These are phyloP conservation scores for Mythimna vitellina DNA, from an alignment of 2,888 invertebrate species.

Conservation along the genomic window DNA sequence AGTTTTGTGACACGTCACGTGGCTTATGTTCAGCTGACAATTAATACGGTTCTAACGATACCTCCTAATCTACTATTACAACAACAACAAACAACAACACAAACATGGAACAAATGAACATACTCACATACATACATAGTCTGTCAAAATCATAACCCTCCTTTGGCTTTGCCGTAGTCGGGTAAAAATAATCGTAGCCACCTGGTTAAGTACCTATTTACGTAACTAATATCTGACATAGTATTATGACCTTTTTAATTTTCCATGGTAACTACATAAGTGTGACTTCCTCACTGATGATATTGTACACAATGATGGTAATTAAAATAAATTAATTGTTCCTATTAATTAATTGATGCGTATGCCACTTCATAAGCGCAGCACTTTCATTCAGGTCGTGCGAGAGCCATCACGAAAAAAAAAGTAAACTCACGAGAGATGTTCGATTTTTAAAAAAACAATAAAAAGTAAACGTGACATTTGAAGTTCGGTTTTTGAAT, in stretches of 20 bases:
- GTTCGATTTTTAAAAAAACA: conserved; percentile 18
- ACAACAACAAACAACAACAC: too few species aligned
- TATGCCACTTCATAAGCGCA: conserved; percentile 26
- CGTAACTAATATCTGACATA: conserved; percentile 26
- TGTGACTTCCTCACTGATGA: conserved; percentile 69
- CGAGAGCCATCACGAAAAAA: conserved; percentile 54
- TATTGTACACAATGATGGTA: conserved; percentile 67
- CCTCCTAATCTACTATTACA: too few species aligned
- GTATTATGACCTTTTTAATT: conserved; percentile 73
- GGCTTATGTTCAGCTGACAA: too few species aligned
- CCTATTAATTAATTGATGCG: conserved; percentile 61
- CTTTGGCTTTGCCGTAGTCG: too few species aligned
- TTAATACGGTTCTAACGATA: too few species aligned
- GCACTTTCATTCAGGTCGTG: conserved; percentile 62
- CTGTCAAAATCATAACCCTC: too few species aligned
- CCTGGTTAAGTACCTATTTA: not conserved
- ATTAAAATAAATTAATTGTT: conserved; percentile 68
- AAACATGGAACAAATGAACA: too few species aligned
- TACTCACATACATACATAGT: too few species aligned
- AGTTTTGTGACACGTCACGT: too few species aligned
- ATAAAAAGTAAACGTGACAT: conserved; percentile 14
- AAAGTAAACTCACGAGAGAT: conserved; percentile 12
- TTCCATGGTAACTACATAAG: conserved; percentile 59
- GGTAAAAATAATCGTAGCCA: conserved; percentile 4
- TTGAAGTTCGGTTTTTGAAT: conserved; percentile 33